These are phyloP conservation scores for Trimorus sp. DNA, from an alignment of 2,888 invertebrate genomes.

Conservation along the genomic window DNA sequence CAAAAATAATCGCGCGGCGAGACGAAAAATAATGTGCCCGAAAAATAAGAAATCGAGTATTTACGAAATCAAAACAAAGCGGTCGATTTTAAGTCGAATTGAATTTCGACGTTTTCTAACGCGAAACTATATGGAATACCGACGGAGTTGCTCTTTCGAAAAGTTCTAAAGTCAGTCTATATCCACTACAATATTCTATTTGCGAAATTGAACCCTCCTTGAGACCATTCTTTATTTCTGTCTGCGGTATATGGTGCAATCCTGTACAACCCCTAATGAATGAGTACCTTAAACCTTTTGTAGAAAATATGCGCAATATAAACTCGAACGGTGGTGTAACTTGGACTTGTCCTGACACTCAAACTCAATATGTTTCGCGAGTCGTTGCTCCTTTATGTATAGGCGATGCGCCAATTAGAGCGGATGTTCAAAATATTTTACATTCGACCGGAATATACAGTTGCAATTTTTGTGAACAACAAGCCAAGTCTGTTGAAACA, in stretches of 20 bases:
- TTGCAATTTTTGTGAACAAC: conserved; percentile 39
- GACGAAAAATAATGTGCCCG: too few relatives aligned
- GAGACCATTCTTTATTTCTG: conserved; percentile 1
- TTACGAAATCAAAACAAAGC: too few relatives aligned
- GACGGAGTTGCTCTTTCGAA: conserved; percentile 24
- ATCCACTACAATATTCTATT: conserved; percentile 27
- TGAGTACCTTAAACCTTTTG: conserved; percentile 14
- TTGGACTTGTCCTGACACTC: conserved; percentile 20
- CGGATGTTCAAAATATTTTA: conserved; percentile 29
- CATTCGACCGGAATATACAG: conserved; percentile 18
- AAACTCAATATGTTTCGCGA: background rate
- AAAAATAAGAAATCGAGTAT: too few relatives aligned
- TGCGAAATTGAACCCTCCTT: conserved; percentile 19
- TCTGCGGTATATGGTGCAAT: conserved; percentile 23
- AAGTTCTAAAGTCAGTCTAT: conserved; percentile 13
- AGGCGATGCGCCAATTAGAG: conserved; percentile 26
- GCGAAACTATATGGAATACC: conserved; percentile 15
- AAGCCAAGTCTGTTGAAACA: background rate
- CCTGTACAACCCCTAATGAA: conserved; percentile 5
- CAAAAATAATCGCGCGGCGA: too few relatives aligned
- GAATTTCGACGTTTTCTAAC: too few relatives aligned
- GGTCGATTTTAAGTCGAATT: too few relatives aligned
- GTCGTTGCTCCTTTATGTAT: conserved; percentile 26
- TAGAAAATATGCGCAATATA: background rate
- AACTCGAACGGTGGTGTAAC: conserved; percentile 9